phyloP scores from a whole-genome alignment of 2,888 invertebrate species.

The Napeogenes sylphis region DNA sequence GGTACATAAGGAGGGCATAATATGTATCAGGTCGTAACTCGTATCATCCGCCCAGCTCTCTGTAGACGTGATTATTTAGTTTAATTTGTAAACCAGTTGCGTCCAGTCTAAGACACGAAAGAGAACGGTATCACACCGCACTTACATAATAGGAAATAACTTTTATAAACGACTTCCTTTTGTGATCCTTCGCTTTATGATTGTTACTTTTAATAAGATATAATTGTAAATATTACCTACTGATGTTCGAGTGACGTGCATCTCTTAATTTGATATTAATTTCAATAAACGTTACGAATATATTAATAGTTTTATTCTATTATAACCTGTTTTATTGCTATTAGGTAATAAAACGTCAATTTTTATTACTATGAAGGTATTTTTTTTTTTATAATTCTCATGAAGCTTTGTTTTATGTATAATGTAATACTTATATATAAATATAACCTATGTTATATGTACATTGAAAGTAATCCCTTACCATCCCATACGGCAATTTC shows the following conservation, averaged over 20 bases:
- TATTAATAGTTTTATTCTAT: slow-evolving; percentile 5
- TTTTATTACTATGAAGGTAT: too few relatives aligned
- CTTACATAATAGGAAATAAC: slow-evolving; percentile 8
- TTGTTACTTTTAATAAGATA: neutral
- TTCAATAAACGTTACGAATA: slow-evolving; percentile 23
- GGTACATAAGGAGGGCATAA: neutral
- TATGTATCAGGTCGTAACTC: slow-evolving; percentile 11
- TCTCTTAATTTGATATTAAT: slow-evolving; percentile 25
- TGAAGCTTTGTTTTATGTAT: too few relatives aligned
- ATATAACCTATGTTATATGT: too few relatives aligned
- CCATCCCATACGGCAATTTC: too few relatives aligned
- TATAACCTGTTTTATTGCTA: neutral
- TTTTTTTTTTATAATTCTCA: too few relatives aligned
- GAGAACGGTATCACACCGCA: neutral
- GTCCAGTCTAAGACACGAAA: slow-evolving; percentile 10
- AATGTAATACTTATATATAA: too few relatives aligned
- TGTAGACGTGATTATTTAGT: slow-evolving; percentile 16
- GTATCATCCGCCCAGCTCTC: slow-evolving; percentile 23
- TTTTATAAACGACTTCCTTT: neutral
- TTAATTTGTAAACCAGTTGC: slow-evolving; percentile 11
- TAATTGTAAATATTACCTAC: slow-evolving; percentile 11
- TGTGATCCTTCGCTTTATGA: slow-evolving; percentile 9
- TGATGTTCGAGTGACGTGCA: slow-evolving; percentile 13
- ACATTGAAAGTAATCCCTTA: too few relatives aligned
- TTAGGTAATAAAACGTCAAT: neutral